Evolutionary conservation across 2,888 invertebrate genomes (phyloP), one percentile per base, ranked within the genome.

Genomic region (Hedya salicella): DNA sequence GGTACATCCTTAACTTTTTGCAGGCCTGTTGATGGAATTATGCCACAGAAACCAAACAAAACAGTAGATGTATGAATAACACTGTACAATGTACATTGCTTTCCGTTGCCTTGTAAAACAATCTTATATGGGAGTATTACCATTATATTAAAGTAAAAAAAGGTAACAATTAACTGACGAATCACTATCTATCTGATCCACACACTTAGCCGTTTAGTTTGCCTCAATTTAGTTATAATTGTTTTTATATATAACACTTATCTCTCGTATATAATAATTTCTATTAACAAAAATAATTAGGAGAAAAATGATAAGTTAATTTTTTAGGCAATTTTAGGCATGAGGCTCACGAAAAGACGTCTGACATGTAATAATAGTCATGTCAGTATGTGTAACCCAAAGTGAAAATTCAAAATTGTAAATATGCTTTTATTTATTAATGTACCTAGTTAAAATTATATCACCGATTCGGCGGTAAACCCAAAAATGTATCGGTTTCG

Each of bases 401-500:
- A 61, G 30, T n/a, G 16, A 9, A 11, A 54, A 63, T 42, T 63
- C 40, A 11, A 56, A 57, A 57, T 57, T 64, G 56, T 64, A 14
- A 32, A 50, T 57, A 57, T 6, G 25, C 19, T 9, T 59, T 44
- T 64, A 64, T 59, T 64, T 44, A 59, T 59, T 30, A 44, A 19
- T 44, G 44, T 57, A n/a, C n/a, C n/a, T n/a, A 53, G 53, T 32
- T 42, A 42, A 30, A 32, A 50, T 17, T 57, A 16, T 44, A 57
- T 16, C 40, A 30, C 40, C 11, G 19, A 57, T 25, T 59, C 44
- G 44, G 50, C 57, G 44, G 2, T 21, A 42, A 42, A 11, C 32
- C 25, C 44, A 49, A 49, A 49, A 14, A 52, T 39, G 48, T 40
- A 25, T 36, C 16, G 11, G 36, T 42, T 53, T 62, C 44, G 46